Evolutionary conservation across 2,797 vertebrate genomes (phyloP), one percentile per base, ranked within the genome.

Genomic region (Hybognathus amarus): DNA sequence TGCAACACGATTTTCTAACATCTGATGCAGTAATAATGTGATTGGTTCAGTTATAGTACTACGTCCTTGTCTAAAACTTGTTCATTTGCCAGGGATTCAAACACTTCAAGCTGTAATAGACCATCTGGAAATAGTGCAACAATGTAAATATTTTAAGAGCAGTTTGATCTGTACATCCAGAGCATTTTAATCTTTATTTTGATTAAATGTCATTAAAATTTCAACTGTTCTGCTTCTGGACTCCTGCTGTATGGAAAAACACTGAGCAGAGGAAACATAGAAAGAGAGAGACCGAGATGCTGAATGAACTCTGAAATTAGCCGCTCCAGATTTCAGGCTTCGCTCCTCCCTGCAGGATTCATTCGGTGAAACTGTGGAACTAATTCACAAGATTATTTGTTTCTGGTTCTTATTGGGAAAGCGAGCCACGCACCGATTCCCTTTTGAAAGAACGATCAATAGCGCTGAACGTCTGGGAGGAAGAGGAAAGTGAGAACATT

Each of bases 371-470:
- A 75, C 45, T 12, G 73, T 52, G 61, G 70, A 82, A 75, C 61
- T 82, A 76, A 82, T 66, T 82, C 80, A 75, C 80, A 66, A 66
- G 70, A 64, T 66, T 24, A 66, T 80, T 75, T 76, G 45, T 67
- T 66, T 67, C 77, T 67, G 38, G 45, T 64, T 80, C 77, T 83
- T 45, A 73, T 80, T 83, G 77, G 83, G 64, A 54, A 68, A 68
- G 78, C 67, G 63, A 54, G 73, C 68, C 66, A 83, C n/a, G 82
- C 45, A 52, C 27, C n/a, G 40, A 12, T 77, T 83, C 83, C 9
- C 15, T 69, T 69, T 61, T 68, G 82, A 47, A 81, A 85, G 64
- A 40, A 83, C 73, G 45, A 82, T 83, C 82, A 70, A 87, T 87
- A 85, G 38, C 18, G 8, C 50, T 11, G 47, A n/a, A 66, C 5